Conservation (phyloP, 2,113 vertebrate species). For the Labeo catla region DNA sequence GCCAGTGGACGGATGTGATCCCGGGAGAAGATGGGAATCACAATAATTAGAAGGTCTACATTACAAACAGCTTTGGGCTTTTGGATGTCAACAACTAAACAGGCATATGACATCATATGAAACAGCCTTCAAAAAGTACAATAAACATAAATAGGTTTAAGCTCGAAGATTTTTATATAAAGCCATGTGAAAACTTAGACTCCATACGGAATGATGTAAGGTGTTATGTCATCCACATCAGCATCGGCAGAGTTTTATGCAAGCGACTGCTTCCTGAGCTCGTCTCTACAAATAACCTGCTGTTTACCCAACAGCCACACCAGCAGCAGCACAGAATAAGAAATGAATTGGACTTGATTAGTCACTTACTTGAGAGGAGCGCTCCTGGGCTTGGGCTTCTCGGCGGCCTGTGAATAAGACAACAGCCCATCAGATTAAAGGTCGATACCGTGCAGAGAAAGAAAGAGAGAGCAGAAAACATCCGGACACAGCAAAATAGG, state of each 20-base stretch:
- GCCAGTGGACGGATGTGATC: constrained; percentile 22
- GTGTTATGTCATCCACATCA: background rate
- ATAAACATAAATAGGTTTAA: background rate
- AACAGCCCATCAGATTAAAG: constrained; percentile 36
- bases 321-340: background rate
- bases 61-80: background rate
- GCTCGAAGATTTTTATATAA: background rate
- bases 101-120: background rate
- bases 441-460: background rate
- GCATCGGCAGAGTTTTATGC: background rate
- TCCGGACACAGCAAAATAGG: constrained; percentile 6
- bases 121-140: background rate
- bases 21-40: background rate
- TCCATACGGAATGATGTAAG: background rate
- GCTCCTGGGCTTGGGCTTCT: constrained; percentile 91
- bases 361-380: constrained; percentile 87
- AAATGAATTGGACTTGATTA: constrained; percentile 36
- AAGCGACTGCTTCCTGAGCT: background rate
- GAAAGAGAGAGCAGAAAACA: background rate
- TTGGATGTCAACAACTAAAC: background rate
- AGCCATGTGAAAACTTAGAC: background rate
- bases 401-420: constrained; percentile 85
- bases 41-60: background rate
- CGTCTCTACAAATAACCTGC: constrained; percentile 40
- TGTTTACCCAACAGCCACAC: constrained; percentile 56